Conservation (phyloP, 2,888 invertebrate genomes). For the Shargacucullia verbasci region DNA sequence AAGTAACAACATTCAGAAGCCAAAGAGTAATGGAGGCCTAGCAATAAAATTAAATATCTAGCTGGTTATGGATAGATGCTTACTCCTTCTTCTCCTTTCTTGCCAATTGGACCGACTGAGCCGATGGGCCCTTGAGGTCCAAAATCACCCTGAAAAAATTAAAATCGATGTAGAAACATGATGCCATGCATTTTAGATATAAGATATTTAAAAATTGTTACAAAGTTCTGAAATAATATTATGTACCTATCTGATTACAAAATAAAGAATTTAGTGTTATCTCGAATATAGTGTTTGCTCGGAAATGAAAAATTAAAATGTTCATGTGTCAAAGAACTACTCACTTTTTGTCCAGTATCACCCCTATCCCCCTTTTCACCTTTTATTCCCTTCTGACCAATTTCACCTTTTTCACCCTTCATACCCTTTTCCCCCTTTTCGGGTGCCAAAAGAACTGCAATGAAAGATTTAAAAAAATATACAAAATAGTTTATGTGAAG, state of each 20-base stretch:
- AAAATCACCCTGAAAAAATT: slow-evolving; percentile 49
- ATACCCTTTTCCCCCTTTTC: slow-evolving; percentile 39
- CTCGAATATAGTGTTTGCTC: too few relatives aligned
- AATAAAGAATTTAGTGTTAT: too few relatives aligned
- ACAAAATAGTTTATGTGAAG: too few relatives aligned
- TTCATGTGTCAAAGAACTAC: too few relatives aligned
- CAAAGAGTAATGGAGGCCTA: too few relatives aligned
- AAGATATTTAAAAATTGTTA: too few relatives aligned
- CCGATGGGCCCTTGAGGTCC: slow-evolving; percentile 46
- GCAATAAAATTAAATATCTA: too few relatives aligned
- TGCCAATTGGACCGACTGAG: slow-evolving; percentile 14
- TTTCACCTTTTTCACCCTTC: slow-evolving; percentile 17
- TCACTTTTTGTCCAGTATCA: slow-evolving; percentile 51
- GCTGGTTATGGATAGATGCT: slow-evolving; percentile 13
- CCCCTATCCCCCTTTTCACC: slow-evolving; percentile 53
- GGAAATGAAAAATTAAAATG: too few relatives aligned
- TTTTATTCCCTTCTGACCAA: slow-evolving; percentile 20
- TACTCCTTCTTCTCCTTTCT: slow-evolving; percentile 45
- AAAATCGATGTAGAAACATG: not conserved
- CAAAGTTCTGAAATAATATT: too few relatives aligned
- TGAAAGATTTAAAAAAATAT: not conserved
- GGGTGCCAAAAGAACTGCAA: slow-evolving; percentile 1
- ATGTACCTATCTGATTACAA: too few relatives aligned
- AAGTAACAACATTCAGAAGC: too few relatives aligned
- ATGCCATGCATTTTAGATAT: too few relatives aligned